Percentiles rank a stretch among this genome's conserved stretches.
phyloP scores from a whole-genome alignment of 2,113 vertebrate species.

The Numida meleagris region DNA sequence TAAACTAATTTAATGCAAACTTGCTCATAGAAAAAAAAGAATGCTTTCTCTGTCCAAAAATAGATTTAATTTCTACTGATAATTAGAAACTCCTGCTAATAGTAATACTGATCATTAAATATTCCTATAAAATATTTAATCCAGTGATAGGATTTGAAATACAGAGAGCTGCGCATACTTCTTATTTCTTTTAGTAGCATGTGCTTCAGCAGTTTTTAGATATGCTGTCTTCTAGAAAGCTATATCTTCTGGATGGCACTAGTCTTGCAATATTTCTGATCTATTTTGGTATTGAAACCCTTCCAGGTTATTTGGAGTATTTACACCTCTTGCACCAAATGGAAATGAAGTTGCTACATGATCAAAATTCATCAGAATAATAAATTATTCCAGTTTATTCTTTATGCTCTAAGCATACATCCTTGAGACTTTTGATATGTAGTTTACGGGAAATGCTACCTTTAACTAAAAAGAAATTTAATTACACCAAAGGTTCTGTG shows the following conservation, averaged over 20 bases:
- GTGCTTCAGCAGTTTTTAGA: not conserved
- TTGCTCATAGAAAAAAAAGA: not conserved
- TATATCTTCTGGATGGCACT: not conserved
- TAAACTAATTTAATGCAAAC: constrained; percentile 19
- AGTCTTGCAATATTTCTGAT: not conserved
- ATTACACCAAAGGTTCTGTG: not conserved
- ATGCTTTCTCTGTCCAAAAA: not conserved
- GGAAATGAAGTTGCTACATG: not conserved
- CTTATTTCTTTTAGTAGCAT: not conserved
- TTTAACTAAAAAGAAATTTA: not conserved
- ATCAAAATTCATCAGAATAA: not conserved
- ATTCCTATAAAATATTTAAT: not conserved
- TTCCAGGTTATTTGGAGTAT: not conserved
- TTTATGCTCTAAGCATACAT: not conserved
- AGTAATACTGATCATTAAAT: not conserved
- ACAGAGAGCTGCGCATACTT: not conserved
- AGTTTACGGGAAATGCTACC: not conserved
- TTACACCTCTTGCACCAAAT: not conserved
- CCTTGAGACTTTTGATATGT: not conserved
- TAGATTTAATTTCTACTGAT: constrained; percentile 8
- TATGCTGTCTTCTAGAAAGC: not conserved
- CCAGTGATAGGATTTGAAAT: not conserved
- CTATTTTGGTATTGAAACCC: not conserved
- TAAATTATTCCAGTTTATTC: not conserved
- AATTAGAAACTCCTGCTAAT: not conserved